Percentiles rank a stretch among this genome's conserved stretches.
These are phyloP conservation scores for Synergus gifuensis DNA, from an alignment of 2,888 invertebrate species.

Conservation along the genomic window DNA sequence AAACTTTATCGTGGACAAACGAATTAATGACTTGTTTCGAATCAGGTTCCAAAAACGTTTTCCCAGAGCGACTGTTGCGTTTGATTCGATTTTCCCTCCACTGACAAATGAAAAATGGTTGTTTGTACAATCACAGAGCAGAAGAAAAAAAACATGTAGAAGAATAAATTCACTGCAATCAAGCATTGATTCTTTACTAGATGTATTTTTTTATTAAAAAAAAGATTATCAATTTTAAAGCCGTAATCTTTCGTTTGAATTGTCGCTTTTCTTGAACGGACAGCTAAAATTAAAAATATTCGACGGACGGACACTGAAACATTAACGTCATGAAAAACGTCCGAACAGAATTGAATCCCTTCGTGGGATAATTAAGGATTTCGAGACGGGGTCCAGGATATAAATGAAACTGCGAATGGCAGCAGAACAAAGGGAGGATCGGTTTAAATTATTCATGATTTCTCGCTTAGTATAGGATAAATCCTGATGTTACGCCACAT, in stretches of 20 bases:
- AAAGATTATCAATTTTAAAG: background rate
- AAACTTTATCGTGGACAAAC: slow-evolving; percentile 12
- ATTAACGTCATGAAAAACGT: slow-evolving; percentile 26
- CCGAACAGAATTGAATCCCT: slow-evolving; percentile 53
- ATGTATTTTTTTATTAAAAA: background rate
- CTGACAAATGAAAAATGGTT: slow-evolving; percentile 24
- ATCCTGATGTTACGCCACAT: slow-evolving; percentile 57
- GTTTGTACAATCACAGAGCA: slow-evolving; percentile 30
- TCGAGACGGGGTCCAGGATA: slow-evolving; percentile 54
- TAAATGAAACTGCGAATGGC: slow-evolving; percentile 53
- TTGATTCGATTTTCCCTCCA: slow-evolving; percentile 17
- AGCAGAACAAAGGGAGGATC: slow-evolving; percentile 54
- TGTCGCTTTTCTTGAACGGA: background rate
- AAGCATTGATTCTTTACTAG: slow-evolving; percentile 3
- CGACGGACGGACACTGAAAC: background rate
- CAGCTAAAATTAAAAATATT: background rate
- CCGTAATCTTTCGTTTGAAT: background rate
- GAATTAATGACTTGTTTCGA: slow-evolving; percentile 3
- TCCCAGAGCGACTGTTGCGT: background rate
- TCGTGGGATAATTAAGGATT: slow-evolving; percentile 58
- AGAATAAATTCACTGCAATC: slow-evolving; percentile 14
- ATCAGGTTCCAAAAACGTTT: slow-evolving; percentile 15
- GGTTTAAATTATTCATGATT: slow-evolving; percentile 60
- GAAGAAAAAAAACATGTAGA: background rate
- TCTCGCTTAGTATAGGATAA: slow-evolving; percentile 53